Conservation (phyloP, 2,113 vertebrate species). For the Nothocercus julius region DNA sequence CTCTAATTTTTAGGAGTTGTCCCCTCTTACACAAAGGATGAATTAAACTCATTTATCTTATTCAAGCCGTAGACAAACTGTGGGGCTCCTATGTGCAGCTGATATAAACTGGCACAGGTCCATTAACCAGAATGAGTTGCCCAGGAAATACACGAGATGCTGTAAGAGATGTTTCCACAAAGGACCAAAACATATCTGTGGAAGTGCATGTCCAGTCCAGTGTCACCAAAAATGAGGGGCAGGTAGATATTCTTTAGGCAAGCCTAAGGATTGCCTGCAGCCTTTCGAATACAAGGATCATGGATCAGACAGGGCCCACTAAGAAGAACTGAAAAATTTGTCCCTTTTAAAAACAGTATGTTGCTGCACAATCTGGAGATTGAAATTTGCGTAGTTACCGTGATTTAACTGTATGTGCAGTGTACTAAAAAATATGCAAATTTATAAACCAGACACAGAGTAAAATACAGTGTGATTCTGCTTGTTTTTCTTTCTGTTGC, state of each 20-base stretch:
- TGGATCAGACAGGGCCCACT: accelerated
- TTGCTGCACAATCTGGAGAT: neutral
- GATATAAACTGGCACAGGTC: neutral
- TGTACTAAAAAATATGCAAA: accelerated
- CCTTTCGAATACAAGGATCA: too few relatives aligned
- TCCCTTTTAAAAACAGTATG: neutral
- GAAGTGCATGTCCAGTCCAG: accelerated
- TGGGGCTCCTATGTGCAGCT: neutral
- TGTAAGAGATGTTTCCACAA: neutral
- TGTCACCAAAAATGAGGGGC: accelerated
- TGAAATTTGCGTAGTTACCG: accelerated
- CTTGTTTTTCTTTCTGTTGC: neutral
- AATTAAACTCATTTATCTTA: slow-evolving; percentile 57
- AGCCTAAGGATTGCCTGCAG: too few relatives aligned
- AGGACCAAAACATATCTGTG: neutral
- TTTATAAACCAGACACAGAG: neutral
- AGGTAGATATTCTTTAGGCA: neutral
- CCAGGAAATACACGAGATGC: neutral
- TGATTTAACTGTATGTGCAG: neutral
- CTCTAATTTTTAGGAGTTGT: slow-evolving; percentile 17
- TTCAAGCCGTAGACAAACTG: neutral
- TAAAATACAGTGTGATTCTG: neutral
- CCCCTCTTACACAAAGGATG: slow-evolving; percentile 28
- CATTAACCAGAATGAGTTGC: neutral
- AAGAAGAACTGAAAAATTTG: neutral